These are phyloP conservation scores for Drosophila lowei DNA, from an alignment of 1,140 invertebrate genomes.

Conservation along the genomic window DNA sequence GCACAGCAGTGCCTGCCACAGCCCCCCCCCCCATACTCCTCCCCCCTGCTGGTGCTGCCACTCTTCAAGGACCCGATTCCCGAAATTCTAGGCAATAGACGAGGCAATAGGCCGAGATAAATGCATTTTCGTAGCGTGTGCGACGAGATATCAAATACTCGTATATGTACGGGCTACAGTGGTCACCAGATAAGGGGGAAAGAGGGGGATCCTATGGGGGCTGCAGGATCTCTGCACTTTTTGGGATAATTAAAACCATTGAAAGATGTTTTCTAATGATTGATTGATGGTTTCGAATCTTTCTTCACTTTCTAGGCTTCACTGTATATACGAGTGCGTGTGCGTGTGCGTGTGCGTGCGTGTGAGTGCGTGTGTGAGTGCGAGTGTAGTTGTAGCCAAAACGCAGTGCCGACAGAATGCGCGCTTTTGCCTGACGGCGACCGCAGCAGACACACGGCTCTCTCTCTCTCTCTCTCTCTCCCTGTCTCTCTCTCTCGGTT, in stretches of 20 bases:
- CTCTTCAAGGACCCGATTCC: conserved; percentile 3
- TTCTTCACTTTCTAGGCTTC: not conserved
- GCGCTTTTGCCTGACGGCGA: conserved; percentile 72
- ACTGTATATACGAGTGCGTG: conserved; percentile 33
- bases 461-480: conserved; percentile 21
- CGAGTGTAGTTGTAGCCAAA: conserved; percentile 42
- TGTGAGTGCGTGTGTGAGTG: not conserved
- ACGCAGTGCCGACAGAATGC: conserved; percentile 59
- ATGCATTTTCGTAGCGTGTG: conserved; percentile 74
- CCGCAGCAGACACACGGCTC: conserved; percentile 77
- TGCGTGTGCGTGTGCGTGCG: too few relatives aligned
- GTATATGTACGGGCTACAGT: conserved; percentile 27
- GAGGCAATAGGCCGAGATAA: conserved; percentile 68
- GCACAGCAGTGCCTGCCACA: not conserved
- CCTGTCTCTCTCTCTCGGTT: not conserved
- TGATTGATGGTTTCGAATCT: too few relatives aligned
- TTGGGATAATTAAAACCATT: too few relatives aligned
- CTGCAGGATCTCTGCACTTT: too few relatives aligned
- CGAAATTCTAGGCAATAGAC: conserved; percentile 2
- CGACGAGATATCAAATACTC: conserved; percentile 48
- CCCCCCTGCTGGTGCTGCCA: not conserved
- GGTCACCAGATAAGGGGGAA: not conserved
- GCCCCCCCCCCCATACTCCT: not conserved
- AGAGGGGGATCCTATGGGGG: too few relatives aligned
- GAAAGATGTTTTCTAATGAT: too few relatives aligned